A percentile compares a stretch with the other conserved stretches of the same genome.
Conservation (phyloP, 2,113 vertebrate genomes). For the Pantherophis guttatus region DNA sequence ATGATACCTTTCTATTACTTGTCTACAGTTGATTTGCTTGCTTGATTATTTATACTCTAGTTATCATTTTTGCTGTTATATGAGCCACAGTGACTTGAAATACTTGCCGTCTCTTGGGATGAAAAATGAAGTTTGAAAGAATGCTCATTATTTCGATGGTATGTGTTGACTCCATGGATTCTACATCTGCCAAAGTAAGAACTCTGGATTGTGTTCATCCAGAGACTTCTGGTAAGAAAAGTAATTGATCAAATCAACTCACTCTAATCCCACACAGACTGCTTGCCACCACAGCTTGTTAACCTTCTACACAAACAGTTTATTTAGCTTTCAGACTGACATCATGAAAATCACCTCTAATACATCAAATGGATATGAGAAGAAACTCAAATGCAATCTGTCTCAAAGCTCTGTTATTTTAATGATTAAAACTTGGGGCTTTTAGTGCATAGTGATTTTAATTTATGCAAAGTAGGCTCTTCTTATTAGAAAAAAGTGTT, state of each 20-base stretch:
- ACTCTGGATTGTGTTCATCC: constrained; percentile 78
- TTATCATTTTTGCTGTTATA: constrained; percentile 67
- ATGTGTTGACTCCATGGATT: constrained; percentile 76
- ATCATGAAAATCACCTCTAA: constrained; percentile 64
- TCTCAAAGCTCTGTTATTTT: constrained; percentile 30
- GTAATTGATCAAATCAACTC: constrained; percentile 80
- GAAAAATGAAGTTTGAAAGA: constrained; percentile 82
- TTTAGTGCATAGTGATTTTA: constrained; percentile 16
- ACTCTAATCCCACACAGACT: constrained; percentile 65
- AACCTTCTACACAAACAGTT: constrained; percentile 69
- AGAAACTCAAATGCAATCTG: constrained; percentile 49
- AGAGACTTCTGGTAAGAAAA: constrained; percentile 72
- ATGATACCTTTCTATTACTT: constrained; percentile 43
- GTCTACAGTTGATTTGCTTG: constrained; percentile 41
- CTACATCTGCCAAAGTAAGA: constrained; percentile 76
- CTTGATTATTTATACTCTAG: constrained; percentile 56
- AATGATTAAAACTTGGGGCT: constrained; percentile 31
- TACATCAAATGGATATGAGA: constrained; percentile 62
- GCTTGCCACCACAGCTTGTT: constrained; percentile 67
- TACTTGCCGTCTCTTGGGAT: constrained; percentile 62
- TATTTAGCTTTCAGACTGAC: constrained; percentile 74
- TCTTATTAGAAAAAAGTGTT: not conserved
- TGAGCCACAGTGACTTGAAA: constrained; percentile 64
- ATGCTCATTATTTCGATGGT: constrained; percentile 75
- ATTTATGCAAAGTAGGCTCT: constrained; percentile 14